Evolutionary conservation across 2,888 invertebrate genomes (phyloP), one percentile per base, ranked within the genome.

Genomic region (Odiellus spinosus): DNA sequence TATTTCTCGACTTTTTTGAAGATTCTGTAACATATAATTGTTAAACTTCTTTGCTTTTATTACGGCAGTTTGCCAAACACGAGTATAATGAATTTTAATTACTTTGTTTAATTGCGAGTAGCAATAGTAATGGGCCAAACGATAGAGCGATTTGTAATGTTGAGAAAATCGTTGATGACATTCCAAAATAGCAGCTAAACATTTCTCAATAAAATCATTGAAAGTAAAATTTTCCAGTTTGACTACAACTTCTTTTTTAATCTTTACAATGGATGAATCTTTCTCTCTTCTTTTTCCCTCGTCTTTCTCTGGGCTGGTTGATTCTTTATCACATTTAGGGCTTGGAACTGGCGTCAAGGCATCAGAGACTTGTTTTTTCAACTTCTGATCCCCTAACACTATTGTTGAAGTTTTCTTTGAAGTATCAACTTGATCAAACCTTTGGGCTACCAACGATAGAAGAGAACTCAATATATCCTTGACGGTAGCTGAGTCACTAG

Each of bases 91-190:
- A n/a, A n/a, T n/a, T n/a, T n/a, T n/a, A n/a, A n/a, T n/a, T 26
- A 26, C 26, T 8, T 26, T 26, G 26, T 26, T 26, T 26, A 26
- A 26, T 26, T 26, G 26, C 3, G 53, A 53, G 35, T 49, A 41
- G 33, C 80, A 80, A 64, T 80, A 87, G 59, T 84, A 79, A 63
- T 86, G 78, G 2, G 86, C 81, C 44, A 93, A 68, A 55, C 90
- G 75, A 65, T 88, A 91, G 45, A 88, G 73, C 0, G 90, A 84
- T 68, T 93, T 93, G 64, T 90, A 91, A 66, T 93, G 88, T 58
- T 86, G 84, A 0, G 87, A 80, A 63, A 90, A 85, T 41, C 91
- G 73, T 42, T 76, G 73, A 6, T 85, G 75, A 60, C 91, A 91
- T 59, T 85, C 78, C 66, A 84, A 82, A 53, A 91, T 67, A 26